phyloP scores from a whole-genome alignment of 2,113 vertebrate species.

The Daubentonia madagascariensis region DNA sequence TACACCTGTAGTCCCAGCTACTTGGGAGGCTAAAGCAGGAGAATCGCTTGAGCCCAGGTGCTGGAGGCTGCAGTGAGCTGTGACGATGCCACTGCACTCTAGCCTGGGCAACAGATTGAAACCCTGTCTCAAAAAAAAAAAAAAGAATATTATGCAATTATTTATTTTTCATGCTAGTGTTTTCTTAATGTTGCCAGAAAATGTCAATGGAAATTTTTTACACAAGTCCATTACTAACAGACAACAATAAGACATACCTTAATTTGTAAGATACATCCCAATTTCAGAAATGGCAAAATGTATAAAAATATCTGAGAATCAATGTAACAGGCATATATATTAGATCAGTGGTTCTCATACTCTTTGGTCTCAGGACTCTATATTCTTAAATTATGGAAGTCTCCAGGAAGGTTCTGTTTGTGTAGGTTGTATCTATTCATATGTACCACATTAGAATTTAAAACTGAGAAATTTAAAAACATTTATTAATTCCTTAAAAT shows the following conservation, averaged over 20 bases:
- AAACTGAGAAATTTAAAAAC: not conserved
- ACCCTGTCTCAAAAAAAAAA: too few relatives aligned
- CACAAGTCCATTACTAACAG: not conserved
- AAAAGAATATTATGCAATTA: not conserved
- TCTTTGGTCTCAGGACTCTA: not conserved
- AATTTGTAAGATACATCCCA: not conserved
- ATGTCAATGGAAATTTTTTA: not conserved
- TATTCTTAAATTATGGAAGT: not conserved
- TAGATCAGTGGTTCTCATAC: not conserved
- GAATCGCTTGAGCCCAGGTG: too few relatives aligned
- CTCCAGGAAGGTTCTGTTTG: not conserved
- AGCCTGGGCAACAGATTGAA: too few relatives aligned
- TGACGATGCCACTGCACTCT: too few relatives aligned
- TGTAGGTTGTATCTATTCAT: not conserved
- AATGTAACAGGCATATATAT: accelerated
- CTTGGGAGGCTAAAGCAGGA: too few relatives aligned
- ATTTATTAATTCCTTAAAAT: not conserved
- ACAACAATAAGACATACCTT: not conserved
- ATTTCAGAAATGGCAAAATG: not conserved
- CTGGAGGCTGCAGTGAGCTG: too few relatives aligned
- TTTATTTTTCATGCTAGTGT: not conserved
- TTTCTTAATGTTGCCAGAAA: not conserved
- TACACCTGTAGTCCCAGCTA: too few relatives aligned
- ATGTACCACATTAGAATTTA: not conserved
- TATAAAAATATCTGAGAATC: not conserved